Conservation (phyloP, 2,113 vertebrate genomes). For the Periophthalmodon schlosseri region DNA sequence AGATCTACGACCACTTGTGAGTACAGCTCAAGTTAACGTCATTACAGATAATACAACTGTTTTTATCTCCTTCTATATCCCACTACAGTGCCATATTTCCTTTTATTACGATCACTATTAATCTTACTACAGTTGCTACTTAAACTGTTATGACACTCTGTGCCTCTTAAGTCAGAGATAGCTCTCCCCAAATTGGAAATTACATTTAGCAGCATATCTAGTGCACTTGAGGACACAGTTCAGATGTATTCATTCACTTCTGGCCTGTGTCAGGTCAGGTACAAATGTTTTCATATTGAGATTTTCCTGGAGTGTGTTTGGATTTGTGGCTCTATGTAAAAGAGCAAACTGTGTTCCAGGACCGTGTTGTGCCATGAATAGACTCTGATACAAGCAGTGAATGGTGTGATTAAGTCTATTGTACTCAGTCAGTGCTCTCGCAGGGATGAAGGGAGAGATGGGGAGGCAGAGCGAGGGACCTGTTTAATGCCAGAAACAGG, state of each 20-base stretch:
- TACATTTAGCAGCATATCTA: background rate
- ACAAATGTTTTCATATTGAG: slow-evolving; percentile 23
- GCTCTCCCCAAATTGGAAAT: background rate
- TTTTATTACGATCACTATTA: background rate
- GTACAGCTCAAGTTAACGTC: slow-evolving; percentile 37
- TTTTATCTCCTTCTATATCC: background rate
- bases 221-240: slow-evolving; percentile 3
- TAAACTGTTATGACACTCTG: background rate
- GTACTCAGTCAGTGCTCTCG: slow-evolving; percentile 54
- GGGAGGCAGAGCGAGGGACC: slow-evolving; percentile 28
- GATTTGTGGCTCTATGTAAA: slow-evolving; percentile 54
- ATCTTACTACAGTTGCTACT: background rate
- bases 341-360: slow-evolving; percentile 59
- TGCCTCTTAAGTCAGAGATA: background rate
- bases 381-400: slow-evolving; percentile 61
- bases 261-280: slow-evolving; percentile 44
- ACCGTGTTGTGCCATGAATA: slow-evolving; percentile 60
- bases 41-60: background rate
- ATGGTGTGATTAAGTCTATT: slow-evolving; percentile 75
- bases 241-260: slow-evolving; percentile 37
- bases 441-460: slow-evolving; percentile 20
- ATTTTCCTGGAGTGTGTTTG: slow-evolving; percentile 35
- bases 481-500: slow-evolving; percentile 39
- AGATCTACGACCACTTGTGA: slow-evolving; percentile 96
- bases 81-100: background rate